Evolutionary conservation across 2,888 invertebrate species (phyloP), one percentile per base, ranked within the genome.

Genomic region (Theodoxus fluviatilis): DNA sequence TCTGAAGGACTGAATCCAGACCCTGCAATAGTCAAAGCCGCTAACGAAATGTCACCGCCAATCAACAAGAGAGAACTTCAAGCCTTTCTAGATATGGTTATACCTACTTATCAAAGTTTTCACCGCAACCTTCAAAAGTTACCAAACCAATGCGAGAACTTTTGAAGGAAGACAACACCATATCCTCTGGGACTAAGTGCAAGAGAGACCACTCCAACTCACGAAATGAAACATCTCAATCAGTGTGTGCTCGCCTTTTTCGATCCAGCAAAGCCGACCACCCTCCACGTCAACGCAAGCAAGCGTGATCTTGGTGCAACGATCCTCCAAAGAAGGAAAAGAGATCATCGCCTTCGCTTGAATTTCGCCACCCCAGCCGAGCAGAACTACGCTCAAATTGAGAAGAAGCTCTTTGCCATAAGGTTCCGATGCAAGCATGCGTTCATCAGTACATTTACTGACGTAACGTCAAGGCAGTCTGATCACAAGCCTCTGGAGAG

Each of bases 311-410:
- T 76, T 2, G 73, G 76, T 22, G 73, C 69, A n/a, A 55, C 61
- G 6, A 25, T 74, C 15, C 33, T 76, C 28, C 73, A 75, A 15
- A 71, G 67, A 33, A 43, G n/a, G n/a, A n/a, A n/a, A n/a, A n/a
- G n/a, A n/a, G n/a, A n/a, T n/a, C n/a, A n/a, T n/a, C n/a, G n/a
- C n/a, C n/a, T n/a, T n/a, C n/a, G n/a, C n/a, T n/a, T n/a, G n/a
- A n/a, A n/a, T n/a, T n/a, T n/a, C n/a, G n/a, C n/a, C 4, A 52
- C 15, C 65, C 22, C 33, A 12, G 31, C 72, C 1, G 69, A 75
- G 47, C 28, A 25, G n/a, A 66, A 57, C 2, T 75, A 74, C 40
- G 72, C 72, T n/a, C 68, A 73, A 25, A 74, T 73, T 0, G 71
- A 75, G 37, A 74, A 68, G 38, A 72, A 74, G n/a, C n/a, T 71